These are phyloP conservation scores for Rana temporaria DNA, from an alignment of 2,113 vertebrate species.

Conservation along the genomic window DNA sequence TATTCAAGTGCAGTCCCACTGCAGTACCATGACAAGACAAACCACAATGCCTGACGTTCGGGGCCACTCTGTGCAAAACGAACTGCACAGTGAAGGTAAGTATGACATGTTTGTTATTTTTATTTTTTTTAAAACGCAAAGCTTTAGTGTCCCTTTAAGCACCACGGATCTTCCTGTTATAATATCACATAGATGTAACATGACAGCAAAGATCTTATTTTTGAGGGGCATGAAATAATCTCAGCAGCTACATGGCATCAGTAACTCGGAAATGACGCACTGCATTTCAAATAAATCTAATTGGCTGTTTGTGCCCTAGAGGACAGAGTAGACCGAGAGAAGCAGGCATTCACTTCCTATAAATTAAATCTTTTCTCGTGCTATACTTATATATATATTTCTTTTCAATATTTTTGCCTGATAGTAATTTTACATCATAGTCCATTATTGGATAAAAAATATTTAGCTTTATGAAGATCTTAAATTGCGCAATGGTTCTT, in stretches of 20 bases:
- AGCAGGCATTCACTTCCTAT: background rate
- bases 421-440: slow-evolving; percentile 22
- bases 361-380: background rate
- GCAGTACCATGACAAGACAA: too few species aligned
- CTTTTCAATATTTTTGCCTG: background rate
- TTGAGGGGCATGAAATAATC: background rate
- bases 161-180: too few species aligned
- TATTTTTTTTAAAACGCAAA: too few species aligned
- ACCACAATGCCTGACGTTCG: too few species aligned
- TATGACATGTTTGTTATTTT: too few species aligned
- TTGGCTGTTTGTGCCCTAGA: background rate
- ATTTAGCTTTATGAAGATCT: background rate
- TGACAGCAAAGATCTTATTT: background rate
- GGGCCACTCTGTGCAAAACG: too few species aligned
- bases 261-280: background rate
- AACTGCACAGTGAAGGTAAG: too few species aligned
- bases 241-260: background rate
- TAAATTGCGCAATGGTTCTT: background rate
- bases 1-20: too few species aligned
- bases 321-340: slow-evolving; percentile 7
- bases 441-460: slow-evolving; percentile 17
- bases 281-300: background rate
- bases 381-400: background rate
- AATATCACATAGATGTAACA: too few species aligned
- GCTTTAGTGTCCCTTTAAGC: too few species aligned